A percentile compares a stretch with the other conserved stretches of the same genome.
Evolutionary conservation across 2,113 vertebrate species (phyloP).

Genomic region (Zosterops pallidus): DNA sequence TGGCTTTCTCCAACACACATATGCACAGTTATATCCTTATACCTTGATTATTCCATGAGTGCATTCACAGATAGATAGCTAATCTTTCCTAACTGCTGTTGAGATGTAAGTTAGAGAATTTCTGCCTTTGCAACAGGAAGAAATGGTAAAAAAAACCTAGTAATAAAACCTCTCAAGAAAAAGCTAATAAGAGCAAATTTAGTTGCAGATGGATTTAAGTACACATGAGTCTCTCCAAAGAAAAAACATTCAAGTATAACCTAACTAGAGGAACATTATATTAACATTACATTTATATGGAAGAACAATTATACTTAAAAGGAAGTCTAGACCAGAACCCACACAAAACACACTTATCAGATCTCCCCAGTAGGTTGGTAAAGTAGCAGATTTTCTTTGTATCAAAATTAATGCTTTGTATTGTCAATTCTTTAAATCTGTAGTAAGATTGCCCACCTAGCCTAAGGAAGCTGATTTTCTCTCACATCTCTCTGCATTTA

Average conservation of each 20-base stretch:
- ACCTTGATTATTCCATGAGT: background rate
- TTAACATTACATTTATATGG: background rate
- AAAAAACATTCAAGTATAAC: background rate
- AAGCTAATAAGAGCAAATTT: background rate
- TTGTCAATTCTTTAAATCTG: background rate
- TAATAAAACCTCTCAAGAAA: background rate
- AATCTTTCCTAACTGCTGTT: background rate
- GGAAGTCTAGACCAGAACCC: background rate
- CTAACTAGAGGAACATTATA: background rate
- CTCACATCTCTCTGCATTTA: background rate
- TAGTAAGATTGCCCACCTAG: background rate
- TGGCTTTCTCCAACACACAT: background rate
- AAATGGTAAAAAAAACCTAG: background rate
- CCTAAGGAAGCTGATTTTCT: background rate
- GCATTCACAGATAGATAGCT: accelerated
- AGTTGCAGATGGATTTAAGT: background rate
- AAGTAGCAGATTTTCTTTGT: background rate
- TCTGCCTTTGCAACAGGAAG: background rate
- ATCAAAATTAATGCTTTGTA: background rate
- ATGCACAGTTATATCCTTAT: background rate
- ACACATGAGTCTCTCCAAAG: background rate
- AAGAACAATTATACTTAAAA: background rate
- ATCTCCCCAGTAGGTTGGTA: background rate
- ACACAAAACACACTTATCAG: background rate
- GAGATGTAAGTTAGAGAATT: background rate